Percentiles rank a stretch among this genome's conserved stretches.
Conservation (phyloP, 2,888 invertebrate species). For the Pocota personata region DNA sequence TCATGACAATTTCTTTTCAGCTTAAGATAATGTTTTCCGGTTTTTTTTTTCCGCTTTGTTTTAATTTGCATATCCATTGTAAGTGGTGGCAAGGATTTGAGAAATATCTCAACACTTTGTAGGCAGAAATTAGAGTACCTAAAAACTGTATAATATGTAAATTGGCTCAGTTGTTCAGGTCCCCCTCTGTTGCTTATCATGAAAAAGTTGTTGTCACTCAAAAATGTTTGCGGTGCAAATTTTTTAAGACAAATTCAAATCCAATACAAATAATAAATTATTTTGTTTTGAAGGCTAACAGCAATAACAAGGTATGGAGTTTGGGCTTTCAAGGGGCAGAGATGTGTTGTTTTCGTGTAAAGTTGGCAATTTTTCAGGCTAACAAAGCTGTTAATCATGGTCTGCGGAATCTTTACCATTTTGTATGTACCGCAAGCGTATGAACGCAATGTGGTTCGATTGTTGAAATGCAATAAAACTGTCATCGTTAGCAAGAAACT, state of each 20-base stretch:
- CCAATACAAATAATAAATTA: constrained; percentile 27
- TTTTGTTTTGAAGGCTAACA: constrained; percentile 15
- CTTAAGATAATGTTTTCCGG: constrained; percentile 2
- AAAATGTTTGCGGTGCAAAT: background rate
- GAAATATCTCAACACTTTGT: background rate
- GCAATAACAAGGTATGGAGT: background rate
- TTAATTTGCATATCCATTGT: constrained; percentile 15
- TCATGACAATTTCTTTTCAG: constrained; percentile 1
- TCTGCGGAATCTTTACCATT: constrained; percentile 38
- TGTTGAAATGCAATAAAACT: constrained; percentile 70
- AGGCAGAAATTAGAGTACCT: background rate
- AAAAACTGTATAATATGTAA: constrained; percentile 7
- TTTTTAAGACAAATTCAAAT: constrained; percentile 13
- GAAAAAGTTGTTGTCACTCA: constrained; percentile 16
- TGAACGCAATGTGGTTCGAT: constrained; percentile 63
- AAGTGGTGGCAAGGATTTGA: background rate
- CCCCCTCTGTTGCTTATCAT: background rate
- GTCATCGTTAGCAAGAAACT: constrained; percentile 52
- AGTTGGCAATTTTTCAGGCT: constrained; percentile 60
- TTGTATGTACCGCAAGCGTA: constrained; percentile 29
- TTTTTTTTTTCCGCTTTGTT: background rate
- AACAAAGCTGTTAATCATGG: constrained; percentile 57
- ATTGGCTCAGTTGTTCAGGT: constrained; percentile 5
- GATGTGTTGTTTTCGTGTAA: constrained; percentile 38
- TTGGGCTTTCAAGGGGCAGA: background rate